A percentile compares a stretch with the other conserved stretches of the same genome.
Conservation (phyloP, 2,113 vertebrate species). For the Campylorhamphus procurvoides region DNA sequence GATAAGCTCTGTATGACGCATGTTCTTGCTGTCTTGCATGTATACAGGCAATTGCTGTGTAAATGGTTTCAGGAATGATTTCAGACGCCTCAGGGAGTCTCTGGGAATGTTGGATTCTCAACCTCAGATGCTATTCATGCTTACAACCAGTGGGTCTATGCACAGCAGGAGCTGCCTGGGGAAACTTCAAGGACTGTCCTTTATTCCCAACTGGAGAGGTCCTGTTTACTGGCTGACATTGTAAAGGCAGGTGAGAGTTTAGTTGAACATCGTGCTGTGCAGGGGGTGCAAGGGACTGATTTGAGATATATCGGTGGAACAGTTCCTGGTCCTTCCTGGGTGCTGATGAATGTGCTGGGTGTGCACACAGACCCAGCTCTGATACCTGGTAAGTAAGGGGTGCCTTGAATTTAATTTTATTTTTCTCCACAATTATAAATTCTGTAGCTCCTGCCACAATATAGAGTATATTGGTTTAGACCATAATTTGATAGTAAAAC, state of each 20-base stretch:
- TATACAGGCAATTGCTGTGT: neutral
- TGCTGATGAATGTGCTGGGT: neutral
- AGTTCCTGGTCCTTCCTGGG: neutral
- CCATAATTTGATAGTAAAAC: neutral
- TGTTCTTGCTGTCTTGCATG: neutral
- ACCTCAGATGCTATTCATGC: neutral
- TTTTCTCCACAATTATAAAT: neutral
- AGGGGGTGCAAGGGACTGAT: neutral
- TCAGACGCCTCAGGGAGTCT: neutral
- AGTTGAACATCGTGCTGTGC: neutral
- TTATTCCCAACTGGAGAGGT: neutral
- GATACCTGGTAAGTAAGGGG: neutral
- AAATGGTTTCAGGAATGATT: neutral
- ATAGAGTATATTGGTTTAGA: neutral
- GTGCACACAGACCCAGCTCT: neutral
- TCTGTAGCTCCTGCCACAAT: neutral
- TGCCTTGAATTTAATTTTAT: neutral
- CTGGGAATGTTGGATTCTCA: rapidly evolving
- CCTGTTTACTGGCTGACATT: neutral
- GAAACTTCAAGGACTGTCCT: neutral
- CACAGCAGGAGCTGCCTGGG: neutral
- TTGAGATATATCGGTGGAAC: neutral
- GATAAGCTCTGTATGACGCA: rapidly evolving
- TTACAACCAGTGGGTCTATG: neutral
- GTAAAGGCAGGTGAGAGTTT: neutral